Percentiles rank a stretch among this genome's conserved stretches.
Evolutionary conservation across 2,888 invertebrate species (phyloP).

Genomic region (Drosophila mulleri): DNA sequence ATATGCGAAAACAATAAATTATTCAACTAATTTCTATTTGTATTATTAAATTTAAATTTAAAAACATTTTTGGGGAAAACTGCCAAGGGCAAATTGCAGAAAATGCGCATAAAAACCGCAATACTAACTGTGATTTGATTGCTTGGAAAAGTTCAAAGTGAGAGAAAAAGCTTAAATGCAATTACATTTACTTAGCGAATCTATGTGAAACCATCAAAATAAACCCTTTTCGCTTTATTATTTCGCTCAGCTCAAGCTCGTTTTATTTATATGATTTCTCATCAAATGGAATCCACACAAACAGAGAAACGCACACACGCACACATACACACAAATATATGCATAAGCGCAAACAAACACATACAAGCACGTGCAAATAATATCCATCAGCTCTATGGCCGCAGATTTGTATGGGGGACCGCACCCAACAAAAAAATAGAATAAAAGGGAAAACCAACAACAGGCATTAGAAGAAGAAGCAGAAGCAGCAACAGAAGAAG

Average conservation of each 20-base stretch:
- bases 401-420: constrained; percentile 45
- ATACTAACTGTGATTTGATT: constrained; percentile 38
- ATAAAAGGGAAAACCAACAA: constrained; percentile 38
- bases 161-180: constrained; percentile 7
- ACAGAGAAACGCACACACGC: neutral
- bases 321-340: neutral
- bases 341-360: constrained; percentile 12
- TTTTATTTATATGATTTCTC: constrained; percentile 43
- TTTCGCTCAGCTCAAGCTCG: constrained; percentile 16
- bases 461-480: constrained; percentile 2
- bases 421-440: constrained; percentile 29
- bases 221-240: constrained; percentile 38
- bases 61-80: neutral
- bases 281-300: constrained; percentile 47
- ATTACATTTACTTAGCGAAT: constrained; percentile 37
- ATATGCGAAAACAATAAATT: neutral
- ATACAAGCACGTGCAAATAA: constrained; percentile 65
- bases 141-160: constrained; percentile 43
- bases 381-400: constrained; percentile 54
- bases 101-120: constrained; percentile 6
- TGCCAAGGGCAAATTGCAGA: neutral
- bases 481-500: neutral
- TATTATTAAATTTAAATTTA: neutral
- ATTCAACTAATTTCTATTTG: neutral
- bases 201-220: constrained; percentile 20